Evolutionary conservation across 2,797 vertebrate genomes (phyloP), one percentile per base, ranked within the genome.

Genomic region (Lophotriccus pileatus): DNA sequence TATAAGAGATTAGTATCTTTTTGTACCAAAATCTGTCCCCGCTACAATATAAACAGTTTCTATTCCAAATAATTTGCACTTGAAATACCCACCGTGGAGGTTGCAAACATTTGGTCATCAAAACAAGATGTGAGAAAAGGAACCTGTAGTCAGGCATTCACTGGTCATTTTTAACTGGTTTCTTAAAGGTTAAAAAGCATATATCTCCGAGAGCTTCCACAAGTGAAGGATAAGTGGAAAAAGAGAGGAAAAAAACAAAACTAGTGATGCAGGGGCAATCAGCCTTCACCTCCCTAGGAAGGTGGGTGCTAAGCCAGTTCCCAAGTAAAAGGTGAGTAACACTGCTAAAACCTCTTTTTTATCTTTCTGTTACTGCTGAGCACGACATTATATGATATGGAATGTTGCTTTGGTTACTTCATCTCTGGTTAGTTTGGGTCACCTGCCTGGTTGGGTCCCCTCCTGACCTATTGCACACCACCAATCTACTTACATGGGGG

Each of bases 21-120:
- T 87, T 78, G 66, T 89, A 86, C 39, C 43, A 63, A 85, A 93
- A 72, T 55, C 62, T 66, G 15, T 86, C 58, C 60, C 85, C 9
- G 13, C 34, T 30, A 75, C 7, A 39, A 55, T 62, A 55, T 39
- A 81, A 90, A 47, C 64, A 59, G 23, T 66, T 92, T 89, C 21
- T 77, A 9, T 77, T 77, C 23, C 56, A 72, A 60, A 66, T 49
- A 60, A 50, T 46, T 87, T 46, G 58, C 12, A 25, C 69, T 68
- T 89, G 22, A 87, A 84, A 74, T 39, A 43, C 24, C 16, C 23
- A 25, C 18, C 25, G 25, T 30, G 43, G 25, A 89, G 32, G 5
- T 22, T 72, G 30, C 43, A 77, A 72, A 19, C 44, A 53, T 74
- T 24, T 28, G 24, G 59, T 60, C 63, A 77, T 67, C 47, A 72